Conservation (phyloP, 1,140 invertebrate genomes). For the Aphelenchoides fujianensis region DNA sequence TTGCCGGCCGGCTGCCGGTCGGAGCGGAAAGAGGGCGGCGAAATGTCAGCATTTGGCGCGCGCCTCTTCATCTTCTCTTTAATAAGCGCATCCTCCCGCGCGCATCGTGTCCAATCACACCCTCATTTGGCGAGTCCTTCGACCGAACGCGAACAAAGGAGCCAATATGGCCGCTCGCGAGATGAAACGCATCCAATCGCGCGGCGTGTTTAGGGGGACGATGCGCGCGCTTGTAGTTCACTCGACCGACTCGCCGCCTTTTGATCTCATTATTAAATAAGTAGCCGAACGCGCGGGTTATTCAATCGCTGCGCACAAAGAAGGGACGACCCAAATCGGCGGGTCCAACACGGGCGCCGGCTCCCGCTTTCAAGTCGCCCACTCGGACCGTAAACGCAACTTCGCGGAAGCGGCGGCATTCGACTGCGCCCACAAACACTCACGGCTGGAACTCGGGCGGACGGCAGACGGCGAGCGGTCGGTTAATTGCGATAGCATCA, state of each 20-base stretch:
- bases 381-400: neutral
- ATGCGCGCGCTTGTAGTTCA: neutral
- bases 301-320: neutral
- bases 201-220: neutral
- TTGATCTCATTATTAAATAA: conserved; percentile 1
- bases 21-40: no score
- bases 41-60: conserved; percentile 2
- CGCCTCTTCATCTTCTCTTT: neutral
- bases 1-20: neutral
- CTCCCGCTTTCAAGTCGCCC: neutral
- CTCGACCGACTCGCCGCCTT: neutral
- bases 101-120: no score
- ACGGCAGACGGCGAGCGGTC: no score
- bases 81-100: neutral
- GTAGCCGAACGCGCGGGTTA: neutral
- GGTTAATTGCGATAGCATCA: no score
- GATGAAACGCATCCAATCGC: conserved; percentile 2
- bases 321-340: neutral
- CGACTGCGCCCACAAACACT: neutral
- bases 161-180: neutral
- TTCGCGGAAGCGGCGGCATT: neutral
- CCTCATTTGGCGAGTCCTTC: no score
- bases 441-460: no score
- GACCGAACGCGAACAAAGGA: neutral
- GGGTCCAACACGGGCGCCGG: neutral